Evolutionary conservation across 2,113 vertebrate species (phyloP).

Genomic region (Pelmatolapia mariae): DNA sequence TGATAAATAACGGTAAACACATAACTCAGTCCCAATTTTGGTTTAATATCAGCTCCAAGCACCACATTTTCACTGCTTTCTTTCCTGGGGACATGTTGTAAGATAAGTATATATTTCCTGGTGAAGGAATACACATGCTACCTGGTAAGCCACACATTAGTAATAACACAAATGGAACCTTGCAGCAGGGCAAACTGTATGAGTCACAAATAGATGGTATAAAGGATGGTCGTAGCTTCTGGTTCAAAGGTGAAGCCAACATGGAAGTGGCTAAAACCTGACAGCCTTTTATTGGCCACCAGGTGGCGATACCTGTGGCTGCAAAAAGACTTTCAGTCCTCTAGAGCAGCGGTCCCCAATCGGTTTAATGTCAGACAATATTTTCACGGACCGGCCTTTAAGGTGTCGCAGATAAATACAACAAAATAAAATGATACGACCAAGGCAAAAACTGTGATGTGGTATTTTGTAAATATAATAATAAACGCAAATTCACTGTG

Average conservation of each 20-base stretch:
- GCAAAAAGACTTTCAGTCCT: not conserved
- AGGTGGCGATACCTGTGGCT: not conserved
- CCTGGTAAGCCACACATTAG: not conserved
- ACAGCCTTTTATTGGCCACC: not conserved
- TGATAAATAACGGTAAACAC: not conserved
- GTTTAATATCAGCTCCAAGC: not conserved
- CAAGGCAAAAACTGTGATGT: not conserved
- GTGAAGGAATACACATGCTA: not conserved
- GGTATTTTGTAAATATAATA: not conserved
- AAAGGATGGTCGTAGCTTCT: not conserved
- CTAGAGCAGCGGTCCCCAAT: not conserved
- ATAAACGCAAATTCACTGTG: not conserved
- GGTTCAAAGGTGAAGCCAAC: not conserved
- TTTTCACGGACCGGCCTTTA: not conserved
- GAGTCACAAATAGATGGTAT: accelerated
- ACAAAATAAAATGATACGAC: not conserved
- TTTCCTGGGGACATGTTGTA: not conserved
- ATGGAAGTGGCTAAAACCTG: not conserved
- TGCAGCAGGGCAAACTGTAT: not conserved
- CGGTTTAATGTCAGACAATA: not conserved
- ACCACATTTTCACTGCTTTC: not conserved
- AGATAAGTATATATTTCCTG: not conserved
- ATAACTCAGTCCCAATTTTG: not conserved
- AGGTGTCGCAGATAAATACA: not conserved
- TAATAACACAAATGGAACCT: not conserved